A percentile compares a stretch with the other conserved stretches of the same genome.
Conservation (phyloP, 2,888 invertebrate species). For the Trissolcus japonicus region DNA sequence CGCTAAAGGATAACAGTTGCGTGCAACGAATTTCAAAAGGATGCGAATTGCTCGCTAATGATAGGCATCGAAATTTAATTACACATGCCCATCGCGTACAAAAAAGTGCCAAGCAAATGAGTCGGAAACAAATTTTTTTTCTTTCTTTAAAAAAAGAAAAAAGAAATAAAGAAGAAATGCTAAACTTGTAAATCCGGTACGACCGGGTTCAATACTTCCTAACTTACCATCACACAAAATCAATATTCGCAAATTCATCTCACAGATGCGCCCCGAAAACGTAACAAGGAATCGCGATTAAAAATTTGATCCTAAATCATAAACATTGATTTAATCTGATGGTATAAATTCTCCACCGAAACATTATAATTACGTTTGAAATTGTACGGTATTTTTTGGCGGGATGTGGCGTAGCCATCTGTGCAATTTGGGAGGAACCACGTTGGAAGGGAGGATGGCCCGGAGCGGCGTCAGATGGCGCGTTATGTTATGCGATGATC, state of each 20-base stretch:
- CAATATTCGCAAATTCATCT: slow-evolving; percentile 1
- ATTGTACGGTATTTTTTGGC: slow-evolving; percentile 54
- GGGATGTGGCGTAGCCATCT: slow-evolving; percentile 65
- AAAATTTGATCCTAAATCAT: too few relatives aligned
- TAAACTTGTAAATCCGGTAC: too few relatives aligned
- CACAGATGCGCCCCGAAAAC: too few relatives aligned
- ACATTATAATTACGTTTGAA: slow-evolving; percentile 13
- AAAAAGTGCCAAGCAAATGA: slow-evolving; percentile 39
- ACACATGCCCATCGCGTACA: slow-evolving; percentile 57
- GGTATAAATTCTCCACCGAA: neutral
- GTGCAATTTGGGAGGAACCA: slow-evolving; percentile 64
- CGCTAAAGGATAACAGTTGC: slow-evolving; percentile 53
- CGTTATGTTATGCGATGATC: slow-evolving; percentile 58
- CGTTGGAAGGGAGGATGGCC: slow-evolving; percentile 59
- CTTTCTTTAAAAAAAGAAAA: too few relatives aligned
- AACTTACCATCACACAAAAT: slow-evolving; percentile 32
- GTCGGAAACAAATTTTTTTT: slow-evolving; percentile 3
- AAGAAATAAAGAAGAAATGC: too few relatives aligned
- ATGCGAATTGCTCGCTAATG: slow-evolving; percentile 54
- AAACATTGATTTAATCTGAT: too few relatives aligned
- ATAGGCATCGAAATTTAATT: slow-evolving; percentile 58
- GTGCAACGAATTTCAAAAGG: slow-evolving; percentile 56
- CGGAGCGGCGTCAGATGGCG: slow-evolving; percentile 70
- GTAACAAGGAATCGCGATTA: too few relatives aligned
- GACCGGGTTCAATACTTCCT: slow-evolving; percentile 4